phyloP scores from a whole-genome alignment of 2,113 vertebrate species.

The Lasiurus borealis region DNA sequence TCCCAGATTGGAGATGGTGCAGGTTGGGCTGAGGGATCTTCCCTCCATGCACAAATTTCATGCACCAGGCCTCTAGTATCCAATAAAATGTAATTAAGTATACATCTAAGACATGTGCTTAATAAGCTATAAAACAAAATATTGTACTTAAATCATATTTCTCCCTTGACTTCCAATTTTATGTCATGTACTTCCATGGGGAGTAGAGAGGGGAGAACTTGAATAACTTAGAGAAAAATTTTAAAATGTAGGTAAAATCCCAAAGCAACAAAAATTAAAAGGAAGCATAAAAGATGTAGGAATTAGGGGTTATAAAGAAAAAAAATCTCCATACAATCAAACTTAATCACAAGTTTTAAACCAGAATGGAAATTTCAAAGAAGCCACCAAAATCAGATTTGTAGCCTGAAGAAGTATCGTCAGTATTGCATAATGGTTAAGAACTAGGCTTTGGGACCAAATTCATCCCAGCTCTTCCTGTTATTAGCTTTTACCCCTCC shows the following conservation, averaged over 20 bases:
- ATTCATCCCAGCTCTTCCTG: background rate
- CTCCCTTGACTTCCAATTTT: background rate
- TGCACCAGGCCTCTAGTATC: no score
- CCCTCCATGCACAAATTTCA: no score
- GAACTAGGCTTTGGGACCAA: background rate
- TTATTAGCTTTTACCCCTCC: background rate
- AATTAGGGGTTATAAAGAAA: background rate
- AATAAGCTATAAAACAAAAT: slow-evolving; percentile 28
- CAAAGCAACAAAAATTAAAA: slow-evolving; percentile 22
- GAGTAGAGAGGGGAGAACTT: background rate
- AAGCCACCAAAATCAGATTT: background rate
- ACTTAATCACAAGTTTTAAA: slow-evolving; percentile 6
- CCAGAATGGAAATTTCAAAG: slow-evolving; percentile 8
- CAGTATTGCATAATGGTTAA: background rate
- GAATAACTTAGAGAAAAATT: background rate
- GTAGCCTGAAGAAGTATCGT: background rate
- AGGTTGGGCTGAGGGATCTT: no score
- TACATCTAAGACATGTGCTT: background rate
- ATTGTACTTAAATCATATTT: slow-evolving; percentile 35
- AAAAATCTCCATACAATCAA: slow-evolving; percentile 15
- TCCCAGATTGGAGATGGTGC: no score
- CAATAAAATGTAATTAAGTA: background rate
- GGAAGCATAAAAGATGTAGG: background rate
- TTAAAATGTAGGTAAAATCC: slow-evolving; percentile 10
- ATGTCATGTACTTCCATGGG: background rate